phyloP scores from a whole-genome alignment of 2,888 invertebrate genomes.

The Cerastis rubricosa region DNA sequence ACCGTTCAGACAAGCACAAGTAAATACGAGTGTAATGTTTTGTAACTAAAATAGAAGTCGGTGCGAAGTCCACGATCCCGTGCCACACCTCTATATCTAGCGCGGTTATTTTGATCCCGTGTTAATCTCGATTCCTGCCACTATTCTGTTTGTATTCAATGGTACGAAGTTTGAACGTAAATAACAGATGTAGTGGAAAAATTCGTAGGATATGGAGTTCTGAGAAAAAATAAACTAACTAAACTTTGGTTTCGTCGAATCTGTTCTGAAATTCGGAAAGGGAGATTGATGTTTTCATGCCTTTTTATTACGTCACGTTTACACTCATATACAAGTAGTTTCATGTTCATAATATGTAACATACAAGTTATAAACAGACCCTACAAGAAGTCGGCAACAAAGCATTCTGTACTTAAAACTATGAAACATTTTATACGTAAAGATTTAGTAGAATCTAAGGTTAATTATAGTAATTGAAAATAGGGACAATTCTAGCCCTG shows the following conservation, averaged over 20 bases:
- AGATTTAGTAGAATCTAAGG: too few relatives aligned
- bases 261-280: neutral
- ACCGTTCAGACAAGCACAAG: neutral
- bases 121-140: constrained; percentile 30
- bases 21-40: constrained; percentile 50
- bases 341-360: neutral
- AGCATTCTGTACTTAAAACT: too few relatives aligned
- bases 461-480: too few relatives aligned
- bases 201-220: neutral
- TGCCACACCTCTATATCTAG: constrained; percentile 63
- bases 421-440: too few relatives aligned
- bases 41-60: constrained; percentile 58
- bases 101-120: constrained; percentile 60
- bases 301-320: neutral
- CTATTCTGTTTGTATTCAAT: constrained; percentile 37
- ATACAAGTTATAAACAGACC: neutral
- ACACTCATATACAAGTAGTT: neutral
- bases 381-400: too few relatives aligned
- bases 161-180: constrained; percentile 44
- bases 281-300: neutral
- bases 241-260: neutral
- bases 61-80: constrained; percentile 60
- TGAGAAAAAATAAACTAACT: neutral
- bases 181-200: constrained; percentile 32
- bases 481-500: neutral